Conservation (phyloP, 2,888 invertebrate species). For the Escarpia spicata region DNA sequence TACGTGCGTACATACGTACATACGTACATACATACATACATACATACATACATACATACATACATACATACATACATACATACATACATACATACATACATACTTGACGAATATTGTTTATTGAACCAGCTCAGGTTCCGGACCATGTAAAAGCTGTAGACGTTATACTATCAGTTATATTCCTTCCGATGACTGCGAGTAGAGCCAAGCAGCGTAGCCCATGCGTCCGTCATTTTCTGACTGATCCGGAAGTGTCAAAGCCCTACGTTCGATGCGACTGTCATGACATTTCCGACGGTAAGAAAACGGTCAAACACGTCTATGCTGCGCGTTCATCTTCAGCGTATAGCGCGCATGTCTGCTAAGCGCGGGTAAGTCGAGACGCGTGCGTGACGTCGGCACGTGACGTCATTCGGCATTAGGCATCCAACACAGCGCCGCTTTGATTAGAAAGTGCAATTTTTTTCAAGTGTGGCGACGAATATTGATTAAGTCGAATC, state of each 20-base stretch:
- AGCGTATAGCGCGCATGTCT: not conserved
- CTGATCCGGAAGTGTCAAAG: not conserved
- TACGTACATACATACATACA: no score
- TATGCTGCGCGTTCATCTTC: not conserved
- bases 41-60: no score
- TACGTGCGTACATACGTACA: no score
- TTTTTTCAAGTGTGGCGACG: not conserved
- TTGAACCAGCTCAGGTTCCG: not conserved
- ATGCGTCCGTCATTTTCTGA: not conserved
- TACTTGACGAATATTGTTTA: not conserved
- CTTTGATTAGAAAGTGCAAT: not conserved
- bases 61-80: no score
- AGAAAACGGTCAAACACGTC: not conserved
- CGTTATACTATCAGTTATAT: not conserved
- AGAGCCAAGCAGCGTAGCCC: not conserved
- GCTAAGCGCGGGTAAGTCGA: not conserved
- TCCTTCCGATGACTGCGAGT: not conserved
- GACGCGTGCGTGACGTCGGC: not conserved
- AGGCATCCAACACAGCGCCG: not conserved
- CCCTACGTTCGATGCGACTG: not conserved
- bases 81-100: no score
- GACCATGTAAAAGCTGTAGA: not conserved
- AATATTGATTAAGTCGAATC: not conserved
- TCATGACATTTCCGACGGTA: not conserved
- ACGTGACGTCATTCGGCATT: not conserved